Evolutionary conservation across 2,797 vertebrate genomes (phyloP).

Genomic region (Sebastes iracundus): DNA sequence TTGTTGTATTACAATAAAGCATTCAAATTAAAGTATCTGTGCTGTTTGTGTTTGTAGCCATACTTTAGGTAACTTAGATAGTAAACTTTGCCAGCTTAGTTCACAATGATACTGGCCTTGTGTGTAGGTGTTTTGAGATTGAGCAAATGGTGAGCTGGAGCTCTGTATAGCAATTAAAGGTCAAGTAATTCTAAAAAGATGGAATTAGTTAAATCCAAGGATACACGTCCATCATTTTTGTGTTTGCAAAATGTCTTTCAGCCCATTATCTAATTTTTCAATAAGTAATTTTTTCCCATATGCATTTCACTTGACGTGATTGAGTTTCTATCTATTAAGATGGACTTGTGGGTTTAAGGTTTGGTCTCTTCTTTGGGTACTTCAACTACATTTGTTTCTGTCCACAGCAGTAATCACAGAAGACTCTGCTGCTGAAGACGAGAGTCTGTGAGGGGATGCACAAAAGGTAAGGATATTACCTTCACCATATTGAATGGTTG

Average conservation of each 20-base stretch:
- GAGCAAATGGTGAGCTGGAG: neutral
- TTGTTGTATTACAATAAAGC: neutral
- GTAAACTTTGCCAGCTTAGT: neutral
- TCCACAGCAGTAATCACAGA: conserved; percentile 17
- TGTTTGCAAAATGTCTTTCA: neutral
- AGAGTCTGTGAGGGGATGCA: neutral
- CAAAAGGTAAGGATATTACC: conserved; percentile 25
- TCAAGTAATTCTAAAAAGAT: conserved; percentile 13
- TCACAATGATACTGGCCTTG: neutral
- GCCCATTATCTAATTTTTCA: neutral
- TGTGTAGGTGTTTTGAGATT: neutral
- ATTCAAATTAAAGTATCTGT: neutral
- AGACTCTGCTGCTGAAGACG: neutral
- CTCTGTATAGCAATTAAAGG: neutral
- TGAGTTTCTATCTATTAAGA: neutral
- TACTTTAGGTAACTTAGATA: neutral
- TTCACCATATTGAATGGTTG: neutral
- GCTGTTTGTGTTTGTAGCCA: neutral
- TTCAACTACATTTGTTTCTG: conserved; percentile 3
- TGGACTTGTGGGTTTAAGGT: neutral
- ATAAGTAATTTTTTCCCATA: neutral
- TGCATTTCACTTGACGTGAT: neutral
- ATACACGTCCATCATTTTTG: neutral
- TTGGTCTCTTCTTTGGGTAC: neutral
- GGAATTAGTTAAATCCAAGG: neutral